Conservation (phyloP, 2,797 vertebrate species). For the Clamator glandarius region DNA sequence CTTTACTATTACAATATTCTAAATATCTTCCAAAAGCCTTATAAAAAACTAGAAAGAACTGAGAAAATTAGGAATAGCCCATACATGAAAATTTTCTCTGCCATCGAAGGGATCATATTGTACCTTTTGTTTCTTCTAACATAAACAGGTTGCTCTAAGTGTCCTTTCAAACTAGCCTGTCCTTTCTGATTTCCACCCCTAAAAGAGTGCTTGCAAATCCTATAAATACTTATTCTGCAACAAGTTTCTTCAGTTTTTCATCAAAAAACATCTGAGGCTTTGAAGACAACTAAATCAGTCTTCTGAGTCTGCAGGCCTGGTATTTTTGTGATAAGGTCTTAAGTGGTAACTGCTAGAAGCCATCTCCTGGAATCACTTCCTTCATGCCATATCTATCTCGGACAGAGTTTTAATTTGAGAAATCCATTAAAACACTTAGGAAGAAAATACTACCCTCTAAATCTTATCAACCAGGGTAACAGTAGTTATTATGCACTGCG, state of each 20-base stretch:
- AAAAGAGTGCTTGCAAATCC: not conserved
- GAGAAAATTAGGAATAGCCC: not conserved
- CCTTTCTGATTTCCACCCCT: not conserved
- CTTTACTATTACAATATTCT: not conserved
- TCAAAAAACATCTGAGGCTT: not conserved
- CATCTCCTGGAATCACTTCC: not conserved
- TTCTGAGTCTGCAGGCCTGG: not conserved
- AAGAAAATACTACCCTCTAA: not conserved
- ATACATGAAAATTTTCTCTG: not conserved
- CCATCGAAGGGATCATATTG: rapidly evolving
- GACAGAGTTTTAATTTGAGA: not conserved
- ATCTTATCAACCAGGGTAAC: not conserved
- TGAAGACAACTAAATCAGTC: not conserved
- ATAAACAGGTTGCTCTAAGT: not conserved
- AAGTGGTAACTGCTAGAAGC: not conserved
- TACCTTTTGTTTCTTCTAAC: not conserved
- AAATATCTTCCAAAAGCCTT: not conserved
- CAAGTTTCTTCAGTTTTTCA: not conserved
- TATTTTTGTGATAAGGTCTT: not conserved
- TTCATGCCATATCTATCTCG: not conserved
- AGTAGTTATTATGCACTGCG: not conserved
- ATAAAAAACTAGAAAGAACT: not conserved
- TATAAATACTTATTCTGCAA: not conserved
- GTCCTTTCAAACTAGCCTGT: not conserved
- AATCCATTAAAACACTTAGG: not conserved